phyloP scores from a whole-genome alignment of 2,113 vertebrate species.

The Albula goreensis region DNA sequence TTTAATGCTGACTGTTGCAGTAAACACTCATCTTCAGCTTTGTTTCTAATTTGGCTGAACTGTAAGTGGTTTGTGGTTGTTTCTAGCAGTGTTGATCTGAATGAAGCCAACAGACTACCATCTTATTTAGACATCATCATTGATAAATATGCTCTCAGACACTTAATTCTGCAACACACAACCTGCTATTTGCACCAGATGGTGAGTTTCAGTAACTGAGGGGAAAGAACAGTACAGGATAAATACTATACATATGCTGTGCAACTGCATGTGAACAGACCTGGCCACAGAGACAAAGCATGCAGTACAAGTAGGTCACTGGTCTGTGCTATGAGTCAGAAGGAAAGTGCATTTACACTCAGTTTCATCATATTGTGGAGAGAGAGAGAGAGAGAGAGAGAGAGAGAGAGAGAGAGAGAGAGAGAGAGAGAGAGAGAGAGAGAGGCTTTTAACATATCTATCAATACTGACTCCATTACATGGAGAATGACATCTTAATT shows the following conservation, averaged over 20 bases:
- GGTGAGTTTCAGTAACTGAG: not conserved
- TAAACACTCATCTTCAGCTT: not conserved
- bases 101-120: not conserved
- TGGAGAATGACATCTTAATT: conserved; percentile 21
- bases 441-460: not conserved
- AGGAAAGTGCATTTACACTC: conserved; percentile 14
- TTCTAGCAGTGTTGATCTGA: not conserved
- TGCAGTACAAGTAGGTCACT: conserved; percentile 22
- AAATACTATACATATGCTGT: not conserved
- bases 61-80: not conserved
- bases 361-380: conserved; percentile 33
- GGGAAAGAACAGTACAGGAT: not conserved
- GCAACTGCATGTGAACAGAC: not conserved
- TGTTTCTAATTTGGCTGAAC: not conserved
- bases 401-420: not conserved
- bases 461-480: not conserved
- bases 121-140: not conserved
- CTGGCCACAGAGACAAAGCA: not conserved
- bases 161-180: not conserved
- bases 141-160: not conserved
- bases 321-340: not conserved
- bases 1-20: not conserved
- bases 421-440: not conserved
- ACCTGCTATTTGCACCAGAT: not conserved
- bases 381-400: not conserved